phyloP scores from a whole-genome alignment of 2,888 invertebrate species.

The Orthosia cruda region DNA sequence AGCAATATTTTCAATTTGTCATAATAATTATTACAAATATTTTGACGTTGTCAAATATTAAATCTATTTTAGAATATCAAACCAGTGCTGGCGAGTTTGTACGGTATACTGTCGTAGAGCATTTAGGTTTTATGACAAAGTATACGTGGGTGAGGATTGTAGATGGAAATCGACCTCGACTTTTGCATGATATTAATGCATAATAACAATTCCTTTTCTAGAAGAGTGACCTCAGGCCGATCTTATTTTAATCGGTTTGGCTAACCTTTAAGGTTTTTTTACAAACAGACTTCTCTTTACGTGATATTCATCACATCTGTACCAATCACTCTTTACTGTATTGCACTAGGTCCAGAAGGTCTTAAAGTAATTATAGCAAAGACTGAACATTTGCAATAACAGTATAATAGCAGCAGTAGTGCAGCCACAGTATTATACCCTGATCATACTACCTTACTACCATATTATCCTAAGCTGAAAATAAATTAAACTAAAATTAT shows the following conservation, averaged over 20 bases:
- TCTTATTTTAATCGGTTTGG: neutral
- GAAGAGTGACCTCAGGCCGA: slow-evolving; percentile 61
- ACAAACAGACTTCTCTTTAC: neutral
- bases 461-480: no score
- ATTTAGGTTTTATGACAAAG: slow-evolving; percentile 81
- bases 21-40: slow-evolving; percentile 46
- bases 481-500: no score
- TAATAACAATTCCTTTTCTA: slow-evolving; percentile 77
- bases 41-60: slow-evolving; percentile 71
- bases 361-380: no score
- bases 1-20: slow-evolving; percentile 53
- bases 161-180: slow-evolving; percentile 81
- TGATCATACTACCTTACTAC: no score
- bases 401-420: no score
- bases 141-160: slow-evolving; percentile 83
- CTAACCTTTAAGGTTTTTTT: neutral
- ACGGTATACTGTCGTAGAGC: slow-evolving; percentile 80
- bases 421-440: no score
- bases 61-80: slow-evolving; percentile 67
- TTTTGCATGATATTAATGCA: slow-evolving; percentile 71
- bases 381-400: no score
- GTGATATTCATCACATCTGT: no score
- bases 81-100: slow-evolving; percentile 81
- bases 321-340: no score
- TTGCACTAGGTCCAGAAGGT: no score